Percentiles rank a stretch among this genome's conserved stretches.
phyloP scores from a whole-genome alignment of 53 echinoderm and acorn worm genomes.

The Crossaster papposus region DNA sequence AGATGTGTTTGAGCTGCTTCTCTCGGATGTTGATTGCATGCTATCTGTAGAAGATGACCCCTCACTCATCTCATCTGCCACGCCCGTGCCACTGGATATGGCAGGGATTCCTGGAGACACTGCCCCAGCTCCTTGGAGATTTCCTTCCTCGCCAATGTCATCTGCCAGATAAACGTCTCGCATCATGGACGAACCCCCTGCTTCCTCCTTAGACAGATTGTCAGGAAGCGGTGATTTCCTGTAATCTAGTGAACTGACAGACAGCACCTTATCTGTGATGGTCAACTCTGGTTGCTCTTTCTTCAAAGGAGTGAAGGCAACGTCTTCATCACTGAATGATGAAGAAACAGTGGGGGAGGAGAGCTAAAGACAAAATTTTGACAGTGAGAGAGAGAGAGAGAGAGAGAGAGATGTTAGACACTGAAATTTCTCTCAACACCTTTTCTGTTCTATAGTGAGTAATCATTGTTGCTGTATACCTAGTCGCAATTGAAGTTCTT shows the following conservation, averaged over 20 bases:
- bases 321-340: conserved; percentile 7
- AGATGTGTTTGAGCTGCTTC: background rate
- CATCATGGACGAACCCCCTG: conserved; percentile 8
- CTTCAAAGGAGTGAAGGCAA: background rate
- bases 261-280: conserved; percentile 42
- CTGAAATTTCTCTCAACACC: background rate
- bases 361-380: background rate
- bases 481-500: no score
- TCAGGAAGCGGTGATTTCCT: conserved; percentile 10
- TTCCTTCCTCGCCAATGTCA: conserved; percentile 20
- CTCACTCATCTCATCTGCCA: conserved; percentile 7
- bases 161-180: conserved; percentile 47
- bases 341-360: background rate
- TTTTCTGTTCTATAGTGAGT: background rate
- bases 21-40: conserved; percentile 11
- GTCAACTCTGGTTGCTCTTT: background rate
- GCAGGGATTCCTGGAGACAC: conserved; percentile 13
- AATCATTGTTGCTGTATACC: no score
- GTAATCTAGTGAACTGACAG: conserved; percentile 51
- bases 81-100: background rate
- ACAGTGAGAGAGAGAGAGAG: background rate
- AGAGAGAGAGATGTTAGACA: background rate
- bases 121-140: background rate
- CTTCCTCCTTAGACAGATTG: background rate
- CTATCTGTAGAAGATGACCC: background rate